phyloP scores from a whole-genome alignment of 2,113 vertebrate species.

The Hippolais icterina region DNA sequence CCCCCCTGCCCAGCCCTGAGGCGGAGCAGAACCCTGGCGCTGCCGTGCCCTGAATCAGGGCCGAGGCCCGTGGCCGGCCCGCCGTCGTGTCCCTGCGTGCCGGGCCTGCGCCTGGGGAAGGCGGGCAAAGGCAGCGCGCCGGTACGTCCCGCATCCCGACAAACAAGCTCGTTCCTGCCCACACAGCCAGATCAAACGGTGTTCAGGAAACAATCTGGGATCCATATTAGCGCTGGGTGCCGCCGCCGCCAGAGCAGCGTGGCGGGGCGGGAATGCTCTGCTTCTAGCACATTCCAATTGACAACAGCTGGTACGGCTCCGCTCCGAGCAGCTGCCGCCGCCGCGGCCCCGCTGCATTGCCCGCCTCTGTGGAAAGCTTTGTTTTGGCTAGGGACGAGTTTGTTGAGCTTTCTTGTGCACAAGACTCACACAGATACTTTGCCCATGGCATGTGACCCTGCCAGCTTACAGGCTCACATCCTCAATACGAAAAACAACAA shows the following conservation, averaged over 20 bases:
- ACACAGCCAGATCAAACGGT: background rate
- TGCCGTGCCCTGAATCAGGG: background rate
- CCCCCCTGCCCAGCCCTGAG: too few relatives aligned
- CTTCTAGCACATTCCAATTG: constrained; percentile 40
- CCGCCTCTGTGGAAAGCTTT: constrained; percentile 10
- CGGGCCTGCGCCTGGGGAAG: background rate
- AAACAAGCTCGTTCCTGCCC: background rate
- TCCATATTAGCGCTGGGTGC: background rate
- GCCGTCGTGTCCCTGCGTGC: accelerated
- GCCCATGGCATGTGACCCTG: constrained; percentile 6
- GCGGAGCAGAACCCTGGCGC: accelerated
- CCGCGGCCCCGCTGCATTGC: accelerated
- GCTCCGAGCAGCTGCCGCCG: background rate
- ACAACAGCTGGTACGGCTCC: background rate
- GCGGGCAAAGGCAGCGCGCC: accelerated
- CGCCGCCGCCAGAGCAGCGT: accelerated
- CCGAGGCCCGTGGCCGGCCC: accelerated
- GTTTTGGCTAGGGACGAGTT: background rate
- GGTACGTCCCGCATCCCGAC: accelerated
- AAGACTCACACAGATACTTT: background rate
- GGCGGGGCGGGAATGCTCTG: accelerated
- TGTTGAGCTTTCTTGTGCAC: background rate
- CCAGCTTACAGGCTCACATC: background rate
- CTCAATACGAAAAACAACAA: background rate
- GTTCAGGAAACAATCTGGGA: constrained; percentile 10